A percentile compares a stretch with the other conserved stretches of the same genome.
phyloP scores from a whole-genome alignment of 2,797 vertebrate genomes.

The Coluber constrictor region DNA sequence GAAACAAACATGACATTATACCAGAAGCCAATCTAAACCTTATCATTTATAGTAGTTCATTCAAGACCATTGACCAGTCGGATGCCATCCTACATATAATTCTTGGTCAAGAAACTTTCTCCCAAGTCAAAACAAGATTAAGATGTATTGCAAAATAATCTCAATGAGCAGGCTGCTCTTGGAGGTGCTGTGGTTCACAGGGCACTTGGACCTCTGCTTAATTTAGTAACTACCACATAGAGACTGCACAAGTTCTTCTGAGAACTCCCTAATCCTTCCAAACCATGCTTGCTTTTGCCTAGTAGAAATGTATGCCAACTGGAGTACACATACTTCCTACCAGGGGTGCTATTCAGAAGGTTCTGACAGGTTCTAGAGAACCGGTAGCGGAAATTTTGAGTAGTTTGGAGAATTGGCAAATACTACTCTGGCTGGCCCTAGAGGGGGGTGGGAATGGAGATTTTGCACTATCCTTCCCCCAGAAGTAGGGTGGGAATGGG shows the following conservation, averaged over 20 bases:
- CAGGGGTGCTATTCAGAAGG: too few relatives aligned
- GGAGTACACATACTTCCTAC: not conserved
- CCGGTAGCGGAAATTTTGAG: too few relatives aligned
- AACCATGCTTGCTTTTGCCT: not conserved
- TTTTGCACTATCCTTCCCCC: too few relatives aligned
- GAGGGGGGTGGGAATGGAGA: too few relatives aligned
- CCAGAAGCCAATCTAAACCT: not conserved
- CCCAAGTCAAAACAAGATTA: not conserved
- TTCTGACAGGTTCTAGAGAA: too few relatives aligned
- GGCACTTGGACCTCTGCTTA: not conserved
- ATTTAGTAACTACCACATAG: not conserved
- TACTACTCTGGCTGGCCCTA: too few relatives aligned
- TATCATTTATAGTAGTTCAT: not conserved
- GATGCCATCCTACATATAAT: not conserved
- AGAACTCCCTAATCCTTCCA: not conserved
- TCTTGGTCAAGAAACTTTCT: not conserved
- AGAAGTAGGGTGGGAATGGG: too few relatives aligned
- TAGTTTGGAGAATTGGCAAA: too few relatives aligned
- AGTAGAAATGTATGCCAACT: not conserved
- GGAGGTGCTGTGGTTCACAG: not conserved
- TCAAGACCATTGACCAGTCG: not conserved
- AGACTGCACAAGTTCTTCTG: not conserved
- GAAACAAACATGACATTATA: not conserved
- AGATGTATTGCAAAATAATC: not conserved
- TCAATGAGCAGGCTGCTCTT: not conserved